Base-by-base conservation (phyloP, 2,113 vertebrate genomes). In the cat (Felis catus) region DNA sequence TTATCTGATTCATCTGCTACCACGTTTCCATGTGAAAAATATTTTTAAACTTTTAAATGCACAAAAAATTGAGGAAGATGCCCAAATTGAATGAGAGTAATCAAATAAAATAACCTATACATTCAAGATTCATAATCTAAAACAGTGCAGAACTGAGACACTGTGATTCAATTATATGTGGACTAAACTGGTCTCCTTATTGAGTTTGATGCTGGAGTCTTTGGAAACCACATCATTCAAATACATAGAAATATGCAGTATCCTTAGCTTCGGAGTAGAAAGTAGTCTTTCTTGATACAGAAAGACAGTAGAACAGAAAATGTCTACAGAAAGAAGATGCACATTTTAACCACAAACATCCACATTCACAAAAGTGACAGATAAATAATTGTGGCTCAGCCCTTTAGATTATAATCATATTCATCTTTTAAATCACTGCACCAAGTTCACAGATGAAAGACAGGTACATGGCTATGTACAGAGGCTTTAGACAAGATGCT, bases 71-170 rank as follows among this genome's bases (percentile, higher is more conserved):
- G 81, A 94, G 82, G 79, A 89, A 76, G 58, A 87, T 90, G 31
- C 81, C 10, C 45, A 95, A 93, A 91, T 82, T 82, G 45, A 94
- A 93, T 94, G 96, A 88, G 16, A 73, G 36, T 94, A 90, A 96
- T 85, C 78, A 94, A 89, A 97, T 84, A 80, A 91, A 93, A 90
- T 81, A 94, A 89, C 55, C 71, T 86, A 73, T 97, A 89, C 36
- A 82, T 89, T 95, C 76, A 90, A 84, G 53, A 79, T 48, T 79
- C 85, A 80, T 95, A 95, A 98, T 97, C 95, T 91, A 96, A 96
- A 96, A 91, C 91, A 97, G 96, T 41, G n/a, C 36, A 13, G 94
- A 83, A 86, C 51, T 88, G 63, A 18, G 21, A 39, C 94, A 68
- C 21, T 3, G 45, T 89, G 82, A 96, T 95, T 91, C 39, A 63